Evolutionary conservation across 2,888 invertebrate species (phyloP).

Genomic region (Cephus runcator): DNA sequence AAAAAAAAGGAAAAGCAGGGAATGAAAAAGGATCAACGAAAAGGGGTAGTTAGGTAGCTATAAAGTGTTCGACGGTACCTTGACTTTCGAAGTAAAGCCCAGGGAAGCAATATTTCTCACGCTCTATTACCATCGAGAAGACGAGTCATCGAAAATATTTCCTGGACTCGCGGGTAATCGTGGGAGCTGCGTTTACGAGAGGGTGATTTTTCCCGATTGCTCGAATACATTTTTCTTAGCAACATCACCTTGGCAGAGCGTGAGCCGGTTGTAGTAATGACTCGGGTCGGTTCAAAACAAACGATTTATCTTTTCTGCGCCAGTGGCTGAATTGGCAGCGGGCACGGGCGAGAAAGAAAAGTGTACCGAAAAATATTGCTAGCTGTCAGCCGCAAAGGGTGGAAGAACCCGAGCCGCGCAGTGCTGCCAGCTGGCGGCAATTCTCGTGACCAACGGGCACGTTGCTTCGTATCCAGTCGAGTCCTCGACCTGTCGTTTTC

Average conservation of each 20-base stretch:
- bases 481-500: constrained; percentile 13
- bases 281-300: constrained; percentile 52
- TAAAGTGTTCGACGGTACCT: neutral
- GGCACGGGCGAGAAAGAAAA: constrained; percentile 44
- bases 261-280: constrained; percentile 8
- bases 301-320: constrained; percentile 60
- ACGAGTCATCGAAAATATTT: neutral
- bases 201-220: neutral
- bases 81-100: neutral
- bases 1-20: too few species aligned
- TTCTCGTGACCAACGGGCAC: constrained; percentile 25
- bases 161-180: neutral
- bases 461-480: constrained; percentile 21
- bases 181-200: neutral
- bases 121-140: neutral
- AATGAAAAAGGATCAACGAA: neutral
- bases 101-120: neutral
- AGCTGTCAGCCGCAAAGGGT: constrained; percentile 27
- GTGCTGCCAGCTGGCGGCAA: constrained; percentile 31
- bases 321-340: constrained; percentile 50
- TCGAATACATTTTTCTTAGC: constrained; percentile 12
- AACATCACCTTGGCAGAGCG: constrained; percentile 9
- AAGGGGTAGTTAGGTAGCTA: neutral
- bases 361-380: constrained; percentile 47
- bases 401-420: constrained; percentile 15